phyloP scores from a whole-genome alignment of 2,797 vertebrate genomes.

The Zonotrichia albicollis region DNA sequence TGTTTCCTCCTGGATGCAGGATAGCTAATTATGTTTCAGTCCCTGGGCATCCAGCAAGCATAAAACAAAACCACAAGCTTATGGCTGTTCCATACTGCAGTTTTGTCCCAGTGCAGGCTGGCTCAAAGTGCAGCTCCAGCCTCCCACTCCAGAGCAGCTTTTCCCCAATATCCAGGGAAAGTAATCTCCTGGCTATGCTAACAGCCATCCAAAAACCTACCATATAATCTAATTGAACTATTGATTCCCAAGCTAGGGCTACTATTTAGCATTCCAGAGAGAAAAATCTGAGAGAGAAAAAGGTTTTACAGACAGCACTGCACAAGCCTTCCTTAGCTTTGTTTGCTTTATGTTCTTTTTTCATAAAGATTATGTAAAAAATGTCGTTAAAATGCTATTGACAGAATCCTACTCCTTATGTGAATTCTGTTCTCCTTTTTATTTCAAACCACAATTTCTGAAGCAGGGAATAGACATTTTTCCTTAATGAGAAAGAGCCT shows the following conservation, averaged over 20 bases:
- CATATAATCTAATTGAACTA: conserved; percentile 78
- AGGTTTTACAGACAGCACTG: conserved; percentile 27
- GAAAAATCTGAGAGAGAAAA: conserved; percentile 41
- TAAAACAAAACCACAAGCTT: conserved; percentile 42
- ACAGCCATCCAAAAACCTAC: conserved; percentile 65
- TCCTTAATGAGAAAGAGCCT: conserved; percentile 5
- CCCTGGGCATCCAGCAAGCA: conserved; percentile 23
- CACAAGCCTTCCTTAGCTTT: conserved; percentile 50
- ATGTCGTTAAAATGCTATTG: conserved; percentile 31
- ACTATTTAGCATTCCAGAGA: conserved; percentile 75
- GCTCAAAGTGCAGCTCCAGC: conserved; percentile 9
- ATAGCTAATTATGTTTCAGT: conserved; percentile 53
- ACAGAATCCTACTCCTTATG: conserved; percentile 36
- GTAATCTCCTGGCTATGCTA: conserved; percentile 70
- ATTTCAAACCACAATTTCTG: conserved; percentile 42
- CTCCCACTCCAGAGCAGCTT: conserved; percentile 28
- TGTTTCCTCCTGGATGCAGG: not conserved
- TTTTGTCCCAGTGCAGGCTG: conserved; percentile 11
- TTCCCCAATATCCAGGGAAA: conserved; percentile 54
- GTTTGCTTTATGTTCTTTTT: conserved; percentile 59
- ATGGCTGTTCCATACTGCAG: not conserved
- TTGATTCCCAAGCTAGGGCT: conserved; percentile 71
- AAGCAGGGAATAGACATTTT: not conserved
- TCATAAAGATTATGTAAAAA: conserved; percentile 53
- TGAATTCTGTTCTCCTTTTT: conserved; percentile 44